These are phyloP conservation scores for Ormyrus rosae DNA, from an alignment of 2,888 invertebrate species.

Conservation along the genomic window DNA sequence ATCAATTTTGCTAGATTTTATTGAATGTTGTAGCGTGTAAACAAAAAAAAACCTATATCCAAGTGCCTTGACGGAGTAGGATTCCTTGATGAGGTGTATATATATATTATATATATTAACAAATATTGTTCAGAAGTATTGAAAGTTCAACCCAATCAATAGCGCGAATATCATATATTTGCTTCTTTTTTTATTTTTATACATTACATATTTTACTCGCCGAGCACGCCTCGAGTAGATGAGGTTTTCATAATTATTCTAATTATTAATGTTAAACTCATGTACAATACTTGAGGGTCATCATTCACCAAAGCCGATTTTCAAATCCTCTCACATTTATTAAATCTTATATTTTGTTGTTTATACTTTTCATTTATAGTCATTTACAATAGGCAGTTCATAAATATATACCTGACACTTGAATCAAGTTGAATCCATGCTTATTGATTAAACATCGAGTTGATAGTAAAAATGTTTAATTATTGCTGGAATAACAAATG, in stretches of 20 bases:
- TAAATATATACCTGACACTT: conserved; percentile 44
- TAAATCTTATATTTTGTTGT: conserved; percentile 47
- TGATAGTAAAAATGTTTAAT: conserved; percentile 36
- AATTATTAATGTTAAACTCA: conserved; percentile 42
- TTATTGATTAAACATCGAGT: conserved; percentile 43
- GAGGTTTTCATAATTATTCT: conserved; percentile 9
- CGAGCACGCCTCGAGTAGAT: conserved; percentile 10
- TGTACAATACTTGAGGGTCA: conserved; percentile 51
- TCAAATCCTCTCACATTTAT: conserved; percentile 42
- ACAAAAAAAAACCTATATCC: conserved; percentile 57
- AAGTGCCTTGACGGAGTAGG: conserved; percentile 60
- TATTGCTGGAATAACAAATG: conserved; percentile 15
- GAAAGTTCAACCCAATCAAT: conserved; percentile 19
- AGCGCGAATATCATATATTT: conserved; percentile 28
- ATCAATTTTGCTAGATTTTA: conserved; percentile 49
- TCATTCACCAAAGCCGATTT: conserved; percentile 57
- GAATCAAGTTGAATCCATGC: conserved; percentile 50
- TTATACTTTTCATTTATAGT: conserved; percentile 52
- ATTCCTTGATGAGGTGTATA: conserved; percentile 57
- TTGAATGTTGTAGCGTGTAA: conserved; percentile 58
- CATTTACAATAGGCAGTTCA: conserved; percentile 52
- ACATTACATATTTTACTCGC: conserved; percentile 30
- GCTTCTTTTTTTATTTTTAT: conserved; percentile 44
- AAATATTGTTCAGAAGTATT: conserved; percentile 39
- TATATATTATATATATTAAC: conserved; percentile 48